Conservation (phyloP, 2,888 invertebrate species). For the Colletes collaris region DNA sequence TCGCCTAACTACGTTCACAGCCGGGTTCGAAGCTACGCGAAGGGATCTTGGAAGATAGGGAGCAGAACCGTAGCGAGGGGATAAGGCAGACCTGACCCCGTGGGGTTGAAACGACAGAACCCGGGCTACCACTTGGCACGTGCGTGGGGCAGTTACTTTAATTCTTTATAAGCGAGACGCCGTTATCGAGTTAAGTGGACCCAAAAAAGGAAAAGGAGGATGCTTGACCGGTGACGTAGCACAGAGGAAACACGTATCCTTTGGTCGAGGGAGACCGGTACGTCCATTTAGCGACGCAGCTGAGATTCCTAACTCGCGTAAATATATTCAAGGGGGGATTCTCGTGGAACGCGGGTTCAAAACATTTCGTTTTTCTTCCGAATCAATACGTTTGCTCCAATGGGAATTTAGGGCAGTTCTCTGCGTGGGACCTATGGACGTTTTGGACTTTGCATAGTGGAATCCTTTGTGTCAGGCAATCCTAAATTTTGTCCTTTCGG, state of each 20-base stretch:
- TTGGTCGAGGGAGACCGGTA: slow-evolving; percentile 9
- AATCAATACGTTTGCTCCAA: too few relatives aligned
- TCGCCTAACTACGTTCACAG: slow-evolving; percentile 24
- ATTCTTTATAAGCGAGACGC: slow-evolving; percentile 74
- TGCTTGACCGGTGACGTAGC: slow-evolving; percentile 25
- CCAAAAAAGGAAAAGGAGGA: slow-evolving; percentile 24
- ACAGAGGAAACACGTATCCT: slow-evolving; percentile 44
- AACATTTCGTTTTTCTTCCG: too few relatives aligned
- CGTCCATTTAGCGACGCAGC: slow-evolving; percentile 24
- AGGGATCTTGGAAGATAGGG: slow-evolving; percentile 45
- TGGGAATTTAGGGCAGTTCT: too few relatives aligned
- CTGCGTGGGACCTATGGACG: too few relatives aligned
- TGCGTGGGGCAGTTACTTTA: slow-evolving; percentile 70
- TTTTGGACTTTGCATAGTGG: too few relatives aligned
- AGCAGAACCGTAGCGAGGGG: slow-evolving; percentile 41
- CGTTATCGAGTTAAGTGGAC: slow-evolving; percentile 69
- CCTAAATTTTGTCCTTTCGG: too few relatives aligned
- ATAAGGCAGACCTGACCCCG: slow-evolving; percentile 57
- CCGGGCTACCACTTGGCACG: slow-evolving; percentile 60
- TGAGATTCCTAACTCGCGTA: slow-evolving; percentile 41
- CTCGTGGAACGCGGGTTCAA: too few relatives aligned
- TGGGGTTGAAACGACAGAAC: slow-evolving; percentile 58
- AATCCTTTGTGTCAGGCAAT: too few relatives aligned
- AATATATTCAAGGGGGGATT: slow-evolving; percentile 28
- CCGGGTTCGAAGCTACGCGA: slow-evolving; percentile 19